phyloP scores from a whole-genome alignment of 2,888 invertebrate species.

The Aquatica leii region DNA sequence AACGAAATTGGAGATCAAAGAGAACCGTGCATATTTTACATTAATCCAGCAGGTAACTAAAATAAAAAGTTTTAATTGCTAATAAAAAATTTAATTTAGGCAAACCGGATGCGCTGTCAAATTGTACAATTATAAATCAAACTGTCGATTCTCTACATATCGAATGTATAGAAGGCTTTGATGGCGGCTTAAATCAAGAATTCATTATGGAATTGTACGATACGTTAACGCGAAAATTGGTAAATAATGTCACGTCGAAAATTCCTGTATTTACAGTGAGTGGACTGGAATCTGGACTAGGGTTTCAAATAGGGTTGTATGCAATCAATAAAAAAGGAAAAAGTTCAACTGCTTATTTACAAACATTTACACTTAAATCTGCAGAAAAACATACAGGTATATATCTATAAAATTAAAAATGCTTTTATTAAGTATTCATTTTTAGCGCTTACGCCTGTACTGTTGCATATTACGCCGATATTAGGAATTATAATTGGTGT shows the following conservation, averaged over 20 bases:
- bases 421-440: conserved; percentile 31
- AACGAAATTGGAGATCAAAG: conserved; percentile 77
- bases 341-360: conserved; percentile 71
- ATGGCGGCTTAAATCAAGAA: conserved; percentile 77
- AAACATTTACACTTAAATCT: conserved; percentile 75
- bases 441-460: conserved; percentile 72
- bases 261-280: conserved; percentile 72
- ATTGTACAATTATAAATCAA: conserved; percentile 78
- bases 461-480: conserved; percentile 85
- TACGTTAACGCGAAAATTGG: conserved; percentile 63
- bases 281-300: conserved; percentile 73
- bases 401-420: conserved; percentile 17
- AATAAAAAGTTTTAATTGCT: background rate
- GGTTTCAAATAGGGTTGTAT: conserved; percentile 73
- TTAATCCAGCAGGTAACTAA: conserved; percentile 78
- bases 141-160: conserved; percentile 76
- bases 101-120: conserved; percentile 75
- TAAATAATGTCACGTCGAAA: conserved; percentile 67
- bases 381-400: conserved; percentile 77
- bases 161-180: conserved; percentile 78
- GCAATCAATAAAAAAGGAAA: conserved; percentile 77
- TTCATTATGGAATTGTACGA: conserved; percentile 78
- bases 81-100: conserved; percentile 60
- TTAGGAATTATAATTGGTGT: conserved; percentile 82
- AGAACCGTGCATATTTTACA: conserved; percentile 77